Evolutionary conservation across 2,113 vertebrate species (phyloP).

Genomic region (Cyprinodon brontotheroides): DNA sequence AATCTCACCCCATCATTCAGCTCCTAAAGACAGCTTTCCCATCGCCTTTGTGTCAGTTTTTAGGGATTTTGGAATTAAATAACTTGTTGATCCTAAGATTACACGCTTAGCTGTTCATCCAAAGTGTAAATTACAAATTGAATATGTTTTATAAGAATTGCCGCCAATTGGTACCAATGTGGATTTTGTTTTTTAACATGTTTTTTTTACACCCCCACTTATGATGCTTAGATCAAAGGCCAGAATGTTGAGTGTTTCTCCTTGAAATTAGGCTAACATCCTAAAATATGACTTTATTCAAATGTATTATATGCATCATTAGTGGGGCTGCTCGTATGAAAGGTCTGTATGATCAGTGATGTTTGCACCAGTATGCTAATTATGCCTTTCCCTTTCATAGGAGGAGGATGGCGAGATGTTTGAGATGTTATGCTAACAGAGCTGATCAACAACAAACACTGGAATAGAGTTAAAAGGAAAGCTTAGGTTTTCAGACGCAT

Average conservation of each 20-base stretch:
- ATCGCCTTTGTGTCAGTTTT: too few species aligned
- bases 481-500: not conserved
- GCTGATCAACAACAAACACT: too few species aligned
- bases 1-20: too few species aligned
- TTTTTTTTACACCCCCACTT: not conserved
- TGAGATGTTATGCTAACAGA: conserved; percentile 25
- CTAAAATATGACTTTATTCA: not conserved
- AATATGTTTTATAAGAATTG: too few species aligned
- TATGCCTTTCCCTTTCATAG: conserved; percentile 24
- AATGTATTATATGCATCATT: not conserved
- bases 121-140: too few species aligned
- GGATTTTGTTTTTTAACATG: not conserved
- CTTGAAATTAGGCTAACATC: not conserved
- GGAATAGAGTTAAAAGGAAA: not conserved
- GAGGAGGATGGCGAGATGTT: conserved; percentile 31
- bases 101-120: too few species aligned
- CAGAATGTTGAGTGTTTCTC: not conserved
- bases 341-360: not conserved
- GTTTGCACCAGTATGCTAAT: conserved; percentile 6
- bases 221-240: not conserved
- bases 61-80: too few species aligned
- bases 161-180: too few species aligned
- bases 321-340: too few species aligned
- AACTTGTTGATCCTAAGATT: too few species aligned
- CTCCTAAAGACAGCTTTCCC: too few species aligned